Conservation (phyloP, 92 coral and sea anemone genomes). For the Porites cylindrica region DNA sequence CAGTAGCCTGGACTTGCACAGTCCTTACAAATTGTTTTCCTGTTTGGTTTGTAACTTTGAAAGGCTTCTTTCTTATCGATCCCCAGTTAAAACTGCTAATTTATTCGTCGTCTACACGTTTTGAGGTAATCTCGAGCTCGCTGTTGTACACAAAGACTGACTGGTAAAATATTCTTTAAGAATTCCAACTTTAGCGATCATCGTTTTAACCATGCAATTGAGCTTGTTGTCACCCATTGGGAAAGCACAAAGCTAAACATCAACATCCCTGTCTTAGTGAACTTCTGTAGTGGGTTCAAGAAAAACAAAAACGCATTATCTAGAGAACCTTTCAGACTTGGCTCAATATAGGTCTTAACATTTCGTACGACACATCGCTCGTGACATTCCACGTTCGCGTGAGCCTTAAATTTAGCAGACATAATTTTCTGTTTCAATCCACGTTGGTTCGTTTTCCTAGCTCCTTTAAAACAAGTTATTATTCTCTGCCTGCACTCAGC, state of each 20-base stretch:
- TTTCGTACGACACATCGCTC: background rate
- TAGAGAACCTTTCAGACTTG: background rate
- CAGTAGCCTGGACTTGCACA: too few species aligned
- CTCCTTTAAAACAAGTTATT: background rate
- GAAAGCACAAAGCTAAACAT: too few species aligned
- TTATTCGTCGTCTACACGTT: constrained; percentile 10
- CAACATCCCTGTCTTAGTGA: too few species aligned
- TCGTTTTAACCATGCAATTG: too few species aligned
- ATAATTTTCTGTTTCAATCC: background rate
- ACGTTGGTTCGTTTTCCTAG: background rate
- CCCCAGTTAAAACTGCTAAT: constrained; percentile 43
- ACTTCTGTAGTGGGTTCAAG: too few species aligned
- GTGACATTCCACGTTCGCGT: too few species aligned
- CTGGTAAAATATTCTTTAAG: constrained; percentile 36
- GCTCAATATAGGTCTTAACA: background rate
- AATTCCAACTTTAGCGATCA: constrained; percentile 16
- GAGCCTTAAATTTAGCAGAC: too few species aligned
- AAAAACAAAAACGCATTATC: too few species aligned
- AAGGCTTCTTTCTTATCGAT: constrained; percentile 44
- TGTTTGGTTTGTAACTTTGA: constrained; percentile 36
- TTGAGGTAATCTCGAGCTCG: constrained; percentile 29
- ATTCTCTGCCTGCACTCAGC: too few species aligned
- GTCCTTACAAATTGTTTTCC: too few species aligned
- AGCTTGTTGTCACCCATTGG: too few species aligned
- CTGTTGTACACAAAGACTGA: constrained; percentile 45